A percentile compares a stretch with the other conserved stretches of the same genome.
phyloP scores from a whole-genome alignment of 2,113 vertebrate genomes.

The Psophia crepitans region DNA sequence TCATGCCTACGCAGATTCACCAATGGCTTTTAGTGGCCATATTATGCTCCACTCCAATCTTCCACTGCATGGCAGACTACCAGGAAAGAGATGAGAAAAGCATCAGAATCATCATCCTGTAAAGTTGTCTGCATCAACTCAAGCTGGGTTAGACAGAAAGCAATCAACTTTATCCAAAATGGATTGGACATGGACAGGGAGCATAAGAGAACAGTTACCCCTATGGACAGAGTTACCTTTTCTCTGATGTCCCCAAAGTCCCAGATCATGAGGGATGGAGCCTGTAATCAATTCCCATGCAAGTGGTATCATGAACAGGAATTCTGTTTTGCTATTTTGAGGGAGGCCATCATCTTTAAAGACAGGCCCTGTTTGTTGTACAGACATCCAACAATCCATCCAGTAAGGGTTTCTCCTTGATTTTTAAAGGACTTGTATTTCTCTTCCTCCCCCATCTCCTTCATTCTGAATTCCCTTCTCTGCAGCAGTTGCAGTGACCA shows the following conservation, averaged over 20 bases:
- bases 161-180: neutral
- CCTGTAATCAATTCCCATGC: neutral
- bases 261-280: neutral
- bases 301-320: neutral
- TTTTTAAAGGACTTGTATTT: neutral
- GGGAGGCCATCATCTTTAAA: neutral
- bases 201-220: fast-evolving
- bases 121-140: neutral
- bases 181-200: neutral
- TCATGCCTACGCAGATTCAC: neutral
- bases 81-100: neutral
- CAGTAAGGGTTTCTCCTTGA: neutral
- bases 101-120: neutral
- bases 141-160: neutral
- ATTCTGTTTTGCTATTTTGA: neutral
- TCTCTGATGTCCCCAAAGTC: neutral
- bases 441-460: neutral
- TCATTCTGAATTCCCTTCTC: neutral
- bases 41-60: neutral
- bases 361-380: fast-evolving
- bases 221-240: neutral
- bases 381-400: neutral
- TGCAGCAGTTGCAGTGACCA: neutral
- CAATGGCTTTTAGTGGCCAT: neutral
- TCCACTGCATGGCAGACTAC: neutral